Conservation (phyloP, 2,888 invertebrate species). For the Trachelus stipa region DNA sequence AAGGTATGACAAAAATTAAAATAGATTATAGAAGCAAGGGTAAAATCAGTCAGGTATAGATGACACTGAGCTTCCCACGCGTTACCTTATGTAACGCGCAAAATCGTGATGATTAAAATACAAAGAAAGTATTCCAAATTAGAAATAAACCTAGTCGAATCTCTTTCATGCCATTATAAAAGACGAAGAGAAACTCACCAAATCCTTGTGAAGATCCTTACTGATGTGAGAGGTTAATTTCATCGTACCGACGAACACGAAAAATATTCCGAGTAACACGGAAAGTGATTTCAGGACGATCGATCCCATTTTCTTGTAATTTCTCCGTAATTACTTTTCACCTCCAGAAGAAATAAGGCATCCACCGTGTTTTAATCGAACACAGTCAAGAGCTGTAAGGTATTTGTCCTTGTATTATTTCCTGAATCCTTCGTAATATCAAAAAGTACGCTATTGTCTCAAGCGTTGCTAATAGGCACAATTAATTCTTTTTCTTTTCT, state of each 20-base stretch:
- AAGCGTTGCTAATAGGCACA: background rate
- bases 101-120: background rate
- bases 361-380: background rate
- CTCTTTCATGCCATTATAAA: background rate
- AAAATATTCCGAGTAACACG: constrained; percentile 91
- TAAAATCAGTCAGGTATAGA: background rate
- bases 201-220: constrained; percentile 95
- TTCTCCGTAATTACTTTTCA: background rate
- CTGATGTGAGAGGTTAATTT: constrained; percentile 92
- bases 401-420: background rate
- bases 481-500: background rate
- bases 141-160: background rate
- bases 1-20: background rate
- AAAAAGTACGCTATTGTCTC: background rate
- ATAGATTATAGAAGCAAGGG: background rate
- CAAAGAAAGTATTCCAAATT: too few species aligned
- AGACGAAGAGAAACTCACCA: constrained; percentile 75
- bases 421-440: background rate
- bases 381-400: background rate
- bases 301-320: constrained; percentile 69
- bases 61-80: background rate
- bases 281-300: constrained; percentile 92
- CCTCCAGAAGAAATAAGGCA: background rate
- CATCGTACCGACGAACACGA: constrained; percentile 93
- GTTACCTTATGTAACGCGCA: background rate